Percentiles rank a stretch among this genome's conserved stretches.
Conservation (phyloP, 2,888 invertebrate species). For the Byasa hedistus region DNA sequence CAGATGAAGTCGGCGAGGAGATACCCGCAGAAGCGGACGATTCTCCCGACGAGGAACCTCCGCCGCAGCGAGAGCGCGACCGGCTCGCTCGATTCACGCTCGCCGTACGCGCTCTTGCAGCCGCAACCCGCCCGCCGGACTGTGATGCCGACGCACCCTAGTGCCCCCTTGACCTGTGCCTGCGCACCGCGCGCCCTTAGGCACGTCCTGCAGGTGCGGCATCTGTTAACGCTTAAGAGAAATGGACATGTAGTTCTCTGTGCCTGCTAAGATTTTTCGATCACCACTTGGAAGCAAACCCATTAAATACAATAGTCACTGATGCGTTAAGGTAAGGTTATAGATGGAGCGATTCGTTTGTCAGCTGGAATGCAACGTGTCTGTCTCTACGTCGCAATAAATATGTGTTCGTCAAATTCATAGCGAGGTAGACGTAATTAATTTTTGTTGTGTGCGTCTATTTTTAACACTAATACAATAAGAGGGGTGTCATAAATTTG, state of each 20-base stretch:
- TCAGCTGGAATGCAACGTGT: background rate
- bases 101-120: slow-evolving; percentile 47
- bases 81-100: slow-evolving; percentile 43
- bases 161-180: slow-evolving; percentile 29
- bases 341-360: background rate
- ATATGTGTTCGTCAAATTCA: background rate
- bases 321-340: background rate
- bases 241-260: slow-evolving; percentile 6
- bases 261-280: background rate
- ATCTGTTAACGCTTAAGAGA: background rate
- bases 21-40: slow-evolving; percentile 39
- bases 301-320: background rate
- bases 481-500: too few species aligned
- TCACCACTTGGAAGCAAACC: background rate
- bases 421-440: background rate
- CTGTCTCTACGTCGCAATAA: background rate
- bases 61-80: slow-evolving; percentile 37
- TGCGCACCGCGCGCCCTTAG: slow-evolving; percentile 3
- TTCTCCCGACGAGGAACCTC: slow-evolving; percentile 38
- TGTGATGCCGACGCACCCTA: slow-evolving; percentile 34
- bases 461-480: background rate
- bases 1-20: slow-evolving; percentile 48
- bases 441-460: background rate
- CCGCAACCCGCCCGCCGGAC: slow-evolving; percentile 35
- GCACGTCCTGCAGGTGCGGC: background rate